Percentiles rank a stretch among this genome's conserved stretches.
Evolutionary conservation across 2,113 vertebrate genomes (phyloP).

Genomic region (Coryphaenoides rupestris): DNA sequence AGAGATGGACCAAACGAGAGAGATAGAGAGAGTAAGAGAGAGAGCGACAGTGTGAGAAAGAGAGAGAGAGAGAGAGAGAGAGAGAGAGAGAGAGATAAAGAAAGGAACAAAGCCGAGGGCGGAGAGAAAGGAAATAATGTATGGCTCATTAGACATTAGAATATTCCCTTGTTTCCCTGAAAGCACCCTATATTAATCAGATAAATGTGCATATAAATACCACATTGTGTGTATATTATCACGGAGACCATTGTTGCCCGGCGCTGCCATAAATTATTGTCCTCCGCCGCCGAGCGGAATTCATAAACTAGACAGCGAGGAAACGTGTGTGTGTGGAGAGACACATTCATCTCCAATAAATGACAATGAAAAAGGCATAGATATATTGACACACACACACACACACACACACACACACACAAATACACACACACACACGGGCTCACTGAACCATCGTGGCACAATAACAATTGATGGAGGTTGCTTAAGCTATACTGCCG

Average conservation of each 20-base stretch:
- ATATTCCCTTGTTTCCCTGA: conserved; percentile 28
- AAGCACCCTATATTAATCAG: conserved; percentile 48
- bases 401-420: conserved; percentile 2
- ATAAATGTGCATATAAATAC: conserved; percentile 27
- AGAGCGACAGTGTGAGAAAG: background rate
- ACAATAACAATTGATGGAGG: too few relatives aligned
- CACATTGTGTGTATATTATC: conserved; percentile 38
- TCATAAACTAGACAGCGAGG: conserved; percentile 37
- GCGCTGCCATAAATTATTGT: conserved; percentile 44
- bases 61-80: background rate
- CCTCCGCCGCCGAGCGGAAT: conserved; percentile 21
- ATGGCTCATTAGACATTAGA: conserved; percentile 33
- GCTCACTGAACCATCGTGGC: too few relatives aligned
- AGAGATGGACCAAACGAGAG: background rate
- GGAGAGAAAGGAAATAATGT: conserved; percentile 5
- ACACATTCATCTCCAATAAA: conserved; percentile 33
- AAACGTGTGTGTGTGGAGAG: conserved; percentile 15
- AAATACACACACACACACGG: background rate
- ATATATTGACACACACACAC: background rate
- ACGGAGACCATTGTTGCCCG: conserved; percentile 45
- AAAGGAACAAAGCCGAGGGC: conserved; percentile 2
- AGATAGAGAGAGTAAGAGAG: background rate
- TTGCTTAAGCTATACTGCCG: too few relatives aligned
- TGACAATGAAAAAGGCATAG: conserved; percentile 1
- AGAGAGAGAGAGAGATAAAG: background rate